Percentiles rank a stretch among this genome's conserved stretches.
phyloP scores from a whole-genome alignment of 2,888 invertebrate genomes.

The Theretra japonica region DNA sequence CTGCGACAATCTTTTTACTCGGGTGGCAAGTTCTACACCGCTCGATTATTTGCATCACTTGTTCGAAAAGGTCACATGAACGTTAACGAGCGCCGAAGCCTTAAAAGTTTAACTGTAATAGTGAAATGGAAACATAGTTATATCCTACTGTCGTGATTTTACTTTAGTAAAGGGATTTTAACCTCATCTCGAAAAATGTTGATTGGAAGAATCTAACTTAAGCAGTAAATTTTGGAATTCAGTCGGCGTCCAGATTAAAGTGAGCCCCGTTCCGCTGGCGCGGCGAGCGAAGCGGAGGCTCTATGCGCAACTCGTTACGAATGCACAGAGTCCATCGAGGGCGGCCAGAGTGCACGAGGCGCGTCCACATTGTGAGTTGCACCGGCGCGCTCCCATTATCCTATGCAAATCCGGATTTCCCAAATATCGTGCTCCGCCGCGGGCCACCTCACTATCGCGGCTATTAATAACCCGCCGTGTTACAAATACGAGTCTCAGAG shows the following conservation, averaged over 20 bases:
- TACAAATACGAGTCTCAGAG: constrained; percentile 72
- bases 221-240: constrained; percentile 15
- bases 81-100: background rate
- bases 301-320: constrained; percentile 8
- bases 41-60: background rate
- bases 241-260: background rate
- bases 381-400: constrained; percentile 70
- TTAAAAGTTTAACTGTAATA: background rate
- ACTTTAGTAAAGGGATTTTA: background rate
- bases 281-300: constrained; percentile 1
- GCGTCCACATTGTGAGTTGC: constrained; percentile 59
- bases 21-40: background rate
- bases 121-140: background rate
- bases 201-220: constrained; percentile 31
- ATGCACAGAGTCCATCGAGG: constrained; percentile 46
- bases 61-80: background rate
- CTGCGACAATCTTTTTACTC: constrained; percentile 20
- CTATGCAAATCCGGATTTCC: constrained; percentile 83
- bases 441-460: constrained; percentile 77
- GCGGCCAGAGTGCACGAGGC: constrained; percentile 47
- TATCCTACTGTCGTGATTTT: background rate
- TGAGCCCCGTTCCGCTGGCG: background rate
- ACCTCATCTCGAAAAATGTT: constrained; percentile 24
- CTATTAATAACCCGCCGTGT: constrained; percentile 79
- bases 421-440: constrained; percentile 78